phyloP scores from a whole-genome alignment of 2,797 vertebrate genomes.

The Apogon hyalosoma region DNA sequence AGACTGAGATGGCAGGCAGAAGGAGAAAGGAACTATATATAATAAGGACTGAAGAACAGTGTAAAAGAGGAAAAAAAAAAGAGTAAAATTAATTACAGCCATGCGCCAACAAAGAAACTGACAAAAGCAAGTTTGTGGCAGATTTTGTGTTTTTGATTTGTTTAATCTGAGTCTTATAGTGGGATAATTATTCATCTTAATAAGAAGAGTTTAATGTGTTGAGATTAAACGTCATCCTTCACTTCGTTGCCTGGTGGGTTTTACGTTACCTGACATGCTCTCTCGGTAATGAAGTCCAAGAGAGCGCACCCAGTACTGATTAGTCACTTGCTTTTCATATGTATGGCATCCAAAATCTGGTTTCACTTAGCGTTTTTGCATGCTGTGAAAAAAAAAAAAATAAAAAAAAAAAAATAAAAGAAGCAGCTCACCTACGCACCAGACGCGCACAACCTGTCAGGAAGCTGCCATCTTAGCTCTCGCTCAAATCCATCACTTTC shows the following conservation, averaged over 20 bases:
- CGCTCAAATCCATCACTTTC: conserved; percentile 64
- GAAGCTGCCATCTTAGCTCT: conserved; percentile 48
- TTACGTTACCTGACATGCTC: conserved; percentile 20
- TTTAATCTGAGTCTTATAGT: conserved; percentile 34
- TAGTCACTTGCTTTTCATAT: conserved; percentile 40
- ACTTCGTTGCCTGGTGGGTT: conserved; percentile 27
- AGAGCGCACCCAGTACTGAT: conserved; percentile 21
- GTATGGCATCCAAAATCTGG: conserved; percentile 37
- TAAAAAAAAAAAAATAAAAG: conserved; percentile 4
- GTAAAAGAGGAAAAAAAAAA: neutral
- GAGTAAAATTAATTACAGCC: conserved; percentile 1
- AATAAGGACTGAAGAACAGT: conserved; percentile 26
- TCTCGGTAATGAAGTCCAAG: neutral
- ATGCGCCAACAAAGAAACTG: conserved; percentile 12
- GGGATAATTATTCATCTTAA: conserved; percentile 58
- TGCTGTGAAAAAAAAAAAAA: conserved; percentile 46
- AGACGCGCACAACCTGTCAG: conserved; percentile 68
- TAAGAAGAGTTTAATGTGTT: conserved; percentile 43
- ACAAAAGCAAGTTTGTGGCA: conserved; percentile 27
- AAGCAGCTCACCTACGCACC: conserved; percentile 72
- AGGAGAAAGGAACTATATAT: conserved; percentile 23
- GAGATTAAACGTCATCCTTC: conserved; percentile 46
- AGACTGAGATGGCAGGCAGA: conserved; percentile 26
- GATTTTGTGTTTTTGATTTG: neutral
- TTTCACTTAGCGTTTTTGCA: conserved; percentile 25